Evolutionary conservation across 2,888 invertebrate species (phyloP).

Genomic region (Xestia ashworthii): DNA sequence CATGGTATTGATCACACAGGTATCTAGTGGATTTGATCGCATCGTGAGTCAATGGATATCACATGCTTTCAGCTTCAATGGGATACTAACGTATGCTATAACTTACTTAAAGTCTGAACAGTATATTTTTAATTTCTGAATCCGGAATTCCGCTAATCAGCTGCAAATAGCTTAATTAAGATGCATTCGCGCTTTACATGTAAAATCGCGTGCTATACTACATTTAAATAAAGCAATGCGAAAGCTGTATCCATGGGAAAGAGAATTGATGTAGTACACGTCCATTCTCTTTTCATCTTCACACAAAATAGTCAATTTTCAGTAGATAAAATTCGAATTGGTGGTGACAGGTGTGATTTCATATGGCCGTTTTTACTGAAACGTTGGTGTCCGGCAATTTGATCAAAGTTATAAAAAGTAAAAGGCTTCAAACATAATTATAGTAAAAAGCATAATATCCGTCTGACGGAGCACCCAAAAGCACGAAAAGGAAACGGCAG

Average conservation of each 20-base stretch:
- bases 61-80: too few species aligned
- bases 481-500: constrained; percentile 3
- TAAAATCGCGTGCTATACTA: neutral
- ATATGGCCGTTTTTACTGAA: neutral
- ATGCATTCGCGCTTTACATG: neutral
- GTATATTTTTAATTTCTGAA: neutral
- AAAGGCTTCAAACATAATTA: neutral
- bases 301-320: too few species aligned
- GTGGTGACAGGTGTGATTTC: neutral
- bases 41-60: neutral
- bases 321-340: neutral
- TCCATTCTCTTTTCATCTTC: too few species aligned
- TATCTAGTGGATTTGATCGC: neutral
- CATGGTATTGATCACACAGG: neutral
- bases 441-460: neutral
- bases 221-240: neutral
- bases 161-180: neutral
- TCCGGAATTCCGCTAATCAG: neutral
- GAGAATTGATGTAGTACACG: too few species aligned
- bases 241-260: too few species aligned
- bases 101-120: neutral
- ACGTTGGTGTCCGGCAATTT: neutral
- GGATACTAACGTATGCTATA: neutral
- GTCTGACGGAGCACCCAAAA: neutral
- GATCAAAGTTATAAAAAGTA: neutral